Evolutionary conservation across 2,113 vertebrate species (phyloP).

Genomic region (Butorides virescens): DNA sequence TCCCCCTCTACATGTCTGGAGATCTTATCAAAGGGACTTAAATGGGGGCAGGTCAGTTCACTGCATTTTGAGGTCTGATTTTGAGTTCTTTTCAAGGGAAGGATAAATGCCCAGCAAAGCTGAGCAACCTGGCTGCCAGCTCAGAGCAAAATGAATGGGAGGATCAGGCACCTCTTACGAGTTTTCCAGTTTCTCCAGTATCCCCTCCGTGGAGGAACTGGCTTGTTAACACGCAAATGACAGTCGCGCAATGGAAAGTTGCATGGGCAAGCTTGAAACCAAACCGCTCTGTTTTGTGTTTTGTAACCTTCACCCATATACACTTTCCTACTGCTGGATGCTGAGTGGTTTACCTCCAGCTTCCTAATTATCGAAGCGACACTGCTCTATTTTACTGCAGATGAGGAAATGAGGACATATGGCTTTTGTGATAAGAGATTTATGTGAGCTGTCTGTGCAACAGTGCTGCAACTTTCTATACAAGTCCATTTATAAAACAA

Average conservation of each 20-base stretch:
- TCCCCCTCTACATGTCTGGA: accelerated
- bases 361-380: slow-evolving; percentile 33
- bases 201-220: not conserved
- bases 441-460: slow-evolving; percentile 24
- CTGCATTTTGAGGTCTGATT: not conserved
- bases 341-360: slow-evolving; percentile 38
- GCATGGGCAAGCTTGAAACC: accelerated
- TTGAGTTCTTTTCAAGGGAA: not conserved
- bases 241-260: not conserved
- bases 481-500: slow-evolving; percentile 57
- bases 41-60: not conserved
- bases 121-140: not conserved
- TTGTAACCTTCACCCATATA: slow-evolving; percentile 40
- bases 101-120: not conserved
- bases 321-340: slow-evolving; percentile 10
- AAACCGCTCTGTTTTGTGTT: not conserved
- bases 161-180: not conserved
- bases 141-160: accelerated
- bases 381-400: not conserved
- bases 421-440: slow-evolving; percentile 64
- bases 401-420: slow-evolving; percentile 67
- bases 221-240: not conserved
- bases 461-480: slow-evolving; percentile 32
- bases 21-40: not conserved
- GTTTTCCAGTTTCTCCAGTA: not conserved